A percentile compares a stretch with the other conserved stretches of the same genome.
Conservation (phyloP, 2,888 invertebrate genomes). For the Pegoplata infirma region DNA sequence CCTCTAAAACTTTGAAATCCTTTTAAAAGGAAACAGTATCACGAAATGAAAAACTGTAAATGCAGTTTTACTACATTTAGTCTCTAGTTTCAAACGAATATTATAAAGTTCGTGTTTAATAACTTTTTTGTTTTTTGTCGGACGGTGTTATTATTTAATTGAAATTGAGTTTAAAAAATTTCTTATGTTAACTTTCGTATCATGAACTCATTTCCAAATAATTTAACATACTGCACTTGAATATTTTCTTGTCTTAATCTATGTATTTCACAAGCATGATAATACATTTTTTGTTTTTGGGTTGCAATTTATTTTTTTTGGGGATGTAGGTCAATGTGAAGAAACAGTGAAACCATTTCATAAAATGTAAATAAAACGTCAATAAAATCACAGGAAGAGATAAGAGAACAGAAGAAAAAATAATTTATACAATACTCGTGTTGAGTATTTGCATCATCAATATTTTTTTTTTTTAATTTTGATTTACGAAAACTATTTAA, state of each 20-base stretch:
- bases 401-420: background rate
- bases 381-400: background rate
- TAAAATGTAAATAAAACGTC: background rate
- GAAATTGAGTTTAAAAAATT: too few relatives aligned
- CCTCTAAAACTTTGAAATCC: too few relatives aligned
- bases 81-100: too few relatives aligned
- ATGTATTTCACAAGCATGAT: background rate
- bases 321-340: constrained; percentile 51
- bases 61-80: too few relatives aligned
- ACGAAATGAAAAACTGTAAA: too few relatives aligned
- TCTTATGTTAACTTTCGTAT: too few relatives aligned
- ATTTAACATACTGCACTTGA: background rate
- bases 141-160: too few relatives aligned
- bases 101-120: too few relatives aligned
- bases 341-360: background rate
- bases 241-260: background rate
- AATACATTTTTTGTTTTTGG: background rate
- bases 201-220: background rate
- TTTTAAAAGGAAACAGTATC: too few relatives aligned
- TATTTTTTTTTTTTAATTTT: too few relatives aligned
- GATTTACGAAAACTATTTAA: too few relatives aligned
- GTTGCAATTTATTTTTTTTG: constrained; percentile 23
- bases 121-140: too few relatives aligned
- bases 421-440: background rate
- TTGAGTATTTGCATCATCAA: constrained; percentile 9